A percentile compares a stretch with the other conserved stretches of the same genome.
Evolutionary conservation across 2,797 vertebrate species (phyloP).

Genomic region (Onychomys leucogaster): DNA sequence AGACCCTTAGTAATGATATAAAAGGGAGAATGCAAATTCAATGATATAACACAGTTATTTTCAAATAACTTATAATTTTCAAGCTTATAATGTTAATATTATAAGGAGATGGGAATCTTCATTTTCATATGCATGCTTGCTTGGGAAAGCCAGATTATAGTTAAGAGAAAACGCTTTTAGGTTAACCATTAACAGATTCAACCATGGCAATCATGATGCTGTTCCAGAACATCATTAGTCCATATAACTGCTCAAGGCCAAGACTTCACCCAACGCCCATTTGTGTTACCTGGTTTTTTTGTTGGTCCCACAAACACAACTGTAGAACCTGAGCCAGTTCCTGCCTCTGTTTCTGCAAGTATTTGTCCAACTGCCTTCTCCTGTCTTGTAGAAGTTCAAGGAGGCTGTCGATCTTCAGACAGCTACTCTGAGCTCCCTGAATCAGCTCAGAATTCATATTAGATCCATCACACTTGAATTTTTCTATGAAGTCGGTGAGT

Average conservation of each 20-base stretch:
- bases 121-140: background rate
- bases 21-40: slow-evolving; percentile 8
- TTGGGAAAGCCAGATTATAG: background rate
- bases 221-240: background rate
- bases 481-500: slow-evolving; percentile 91
- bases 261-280: background rate
- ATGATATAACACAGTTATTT: background rate
- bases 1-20: slow-evolving; percentile 23
- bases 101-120: background rate
- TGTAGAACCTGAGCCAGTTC: slow-evolving; percentile 86
- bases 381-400: slow-evolving; percentile 95
- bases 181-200: slow-evolving; percentile 7
- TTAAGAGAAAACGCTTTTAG: background rate
- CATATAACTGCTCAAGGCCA: background rate
- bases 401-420: slow-evolving; percentile 91
- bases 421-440: slow-evolving; percentile 89
- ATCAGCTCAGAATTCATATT: slow-evolving; percentile 86
- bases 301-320: slow-evolving; percentile 89
- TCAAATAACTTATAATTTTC: background rate
- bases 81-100: slow-evolving; percentile 37
- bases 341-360: slow-evolving; percentile 86
- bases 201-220: background rate
- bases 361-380: slow-evolving; percentile 90
- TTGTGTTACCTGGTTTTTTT: slow-evolving; percentile 88
- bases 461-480: slow-evolving; percentile 90